Conservation (phyloP, 1,140 invertebrate species). For the Musca domestica region DNA sequence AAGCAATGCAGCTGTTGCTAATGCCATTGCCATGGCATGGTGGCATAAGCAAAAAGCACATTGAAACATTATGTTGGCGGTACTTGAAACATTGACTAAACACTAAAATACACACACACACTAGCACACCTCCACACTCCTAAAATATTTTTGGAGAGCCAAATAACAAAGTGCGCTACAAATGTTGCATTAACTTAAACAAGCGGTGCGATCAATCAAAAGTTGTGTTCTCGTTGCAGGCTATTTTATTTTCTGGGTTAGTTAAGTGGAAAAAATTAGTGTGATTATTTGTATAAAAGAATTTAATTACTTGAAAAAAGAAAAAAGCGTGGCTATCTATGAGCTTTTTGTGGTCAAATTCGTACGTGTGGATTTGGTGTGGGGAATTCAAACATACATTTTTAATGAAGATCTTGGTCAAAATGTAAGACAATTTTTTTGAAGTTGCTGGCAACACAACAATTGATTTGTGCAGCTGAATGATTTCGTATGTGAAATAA, state of each 20-base stretch:
- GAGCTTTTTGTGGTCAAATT: no score
- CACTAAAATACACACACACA: not conserved
- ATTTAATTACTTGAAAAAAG: conserved; percentile 4
- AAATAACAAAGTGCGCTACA: not conserved
- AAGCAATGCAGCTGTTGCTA: conserved; percentile 6
- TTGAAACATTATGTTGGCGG: not conserved
- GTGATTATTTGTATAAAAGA: conserved; percentile 12
- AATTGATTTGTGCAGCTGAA: no score
- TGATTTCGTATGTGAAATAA: no score
- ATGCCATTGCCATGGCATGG: not conserved
- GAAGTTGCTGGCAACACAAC: no score
- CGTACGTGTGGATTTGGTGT: no score
- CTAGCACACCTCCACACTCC: no score
- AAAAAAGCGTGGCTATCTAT: not conserved
- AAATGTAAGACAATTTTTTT: not conserved
- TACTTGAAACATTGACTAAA: conserved; percentile 5
- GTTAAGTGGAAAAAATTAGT: not conserved
- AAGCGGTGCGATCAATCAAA: conserved; percentile 15
- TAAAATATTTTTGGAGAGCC: no score
- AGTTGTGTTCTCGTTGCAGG: not conserved
- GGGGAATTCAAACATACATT: conserved; percentile 1
- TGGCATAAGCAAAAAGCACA: not conserved
- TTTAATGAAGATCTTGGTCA: not conserved
- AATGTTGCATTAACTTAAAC: conserved; percentile 8
- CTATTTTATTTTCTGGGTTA: no score